Conservation (phyloP, 1,140 invertebrate genomes). For the Drosophila cardini region DNA sequence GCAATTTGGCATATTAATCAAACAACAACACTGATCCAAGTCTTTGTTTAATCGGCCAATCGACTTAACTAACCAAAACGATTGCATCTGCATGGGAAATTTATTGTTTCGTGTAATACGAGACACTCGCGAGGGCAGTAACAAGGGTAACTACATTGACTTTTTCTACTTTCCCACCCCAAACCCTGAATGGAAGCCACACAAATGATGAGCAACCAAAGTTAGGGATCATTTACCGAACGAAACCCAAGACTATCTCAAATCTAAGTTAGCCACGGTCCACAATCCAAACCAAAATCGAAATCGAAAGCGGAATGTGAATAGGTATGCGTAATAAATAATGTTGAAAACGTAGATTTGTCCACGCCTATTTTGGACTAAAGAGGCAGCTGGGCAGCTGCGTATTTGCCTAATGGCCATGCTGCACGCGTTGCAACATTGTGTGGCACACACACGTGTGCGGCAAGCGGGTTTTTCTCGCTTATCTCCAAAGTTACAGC, state of each 20-base stretch:
- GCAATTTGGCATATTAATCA: constrained; percentile 36
- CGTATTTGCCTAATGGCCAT: constrained; percentile 61
- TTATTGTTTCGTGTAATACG: constrained; percentile 55
- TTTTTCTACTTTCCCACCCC: constrained; percentile 15
- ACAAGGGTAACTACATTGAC: constrained; percentile 67
- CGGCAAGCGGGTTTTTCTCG: constrained; percentile 2
- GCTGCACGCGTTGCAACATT: constrained; percentile 51
- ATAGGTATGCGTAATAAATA: constrained; percentile 56
- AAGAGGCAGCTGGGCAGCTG: constrained; percentile 60
- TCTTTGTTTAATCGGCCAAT: constrained; percentile 15
- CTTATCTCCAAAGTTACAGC: constrained; percentile 55
- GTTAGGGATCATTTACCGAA: constrained; percentile 19
- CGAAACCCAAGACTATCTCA: constrained; percentile 51
- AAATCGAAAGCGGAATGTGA: background rate
- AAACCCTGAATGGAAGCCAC: constrained; percentile 28
- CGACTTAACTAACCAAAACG: constrained; percentile 23
- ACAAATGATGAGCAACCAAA: constrained; percentile 57
- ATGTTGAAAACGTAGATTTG: constrained; percentile 63
- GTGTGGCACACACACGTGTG: constrained; percentile 21
- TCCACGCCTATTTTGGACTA: constrained; percentile 57
- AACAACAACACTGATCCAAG: constrained; percentile 3
- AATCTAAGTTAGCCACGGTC: constrained; percentile 57
- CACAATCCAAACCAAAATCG: background rate
- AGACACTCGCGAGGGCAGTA: constrained; percentile 36
- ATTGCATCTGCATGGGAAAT: constrained; percentile 57